phyloP scores from a whole-genome alignment of 2,113 vertebrate species.

The Odobenus rosmarus region DNA sequence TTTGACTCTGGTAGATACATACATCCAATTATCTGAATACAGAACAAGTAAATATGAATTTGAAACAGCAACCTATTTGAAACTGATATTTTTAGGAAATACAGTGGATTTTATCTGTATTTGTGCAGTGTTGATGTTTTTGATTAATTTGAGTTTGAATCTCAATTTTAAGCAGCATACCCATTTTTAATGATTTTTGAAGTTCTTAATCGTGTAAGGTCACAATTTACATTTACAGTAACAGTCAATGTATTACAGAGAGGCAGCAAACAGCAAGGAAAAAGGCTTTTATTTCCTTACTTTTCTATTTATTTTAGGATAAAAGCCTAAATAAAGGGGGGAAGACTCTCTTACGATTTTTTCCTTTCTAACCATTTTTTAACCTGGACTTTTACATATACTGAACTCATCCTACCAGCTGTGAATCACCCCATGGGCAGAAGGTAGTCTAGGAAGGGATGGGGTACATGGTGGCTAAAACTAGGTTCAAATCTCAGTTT shows the following conservation, averaged over 20 bases:
- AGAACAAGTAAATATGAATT: background rate
- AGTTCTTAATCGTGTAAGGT: background rate
- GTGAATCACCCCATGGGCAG: background rate
- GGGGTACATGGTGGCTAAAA: background rate
- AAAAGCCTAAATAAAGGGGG: background rate
- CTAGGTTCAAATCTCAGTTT: background rate
- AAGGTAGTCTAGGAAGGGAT: background rate
- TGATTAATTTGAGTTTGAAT: background rate
- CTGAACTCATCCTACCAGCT: background rate
- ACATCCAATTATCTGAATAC: background rate
- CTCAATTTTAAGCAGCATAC: background rate
- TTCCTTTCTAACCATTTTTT: background rate
- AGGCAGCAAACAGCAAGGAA: background rate
- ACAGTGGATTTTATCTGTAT: background rate
- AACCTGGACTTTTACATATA: background rate
- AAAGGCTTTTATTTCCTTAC: background rate
- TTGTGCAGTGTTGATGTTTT: constrained; percentile 18
- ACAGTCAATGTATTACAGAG: background rate
- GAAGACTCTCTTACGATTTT: background rate
- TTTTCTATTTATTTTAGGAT: constrained; percentile 29
- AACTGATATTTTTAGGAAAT: constrained; percentile 25
- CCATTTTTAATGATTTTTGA: background rate
- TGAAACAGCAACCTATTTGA: background rate
- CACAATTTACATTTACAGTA: background rate
- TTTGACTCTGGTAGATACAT: background rate